phyloP scores from a whole-genome alignment of 92 coral and sea anemone species.

The Pocillopora grandis region DNA sequence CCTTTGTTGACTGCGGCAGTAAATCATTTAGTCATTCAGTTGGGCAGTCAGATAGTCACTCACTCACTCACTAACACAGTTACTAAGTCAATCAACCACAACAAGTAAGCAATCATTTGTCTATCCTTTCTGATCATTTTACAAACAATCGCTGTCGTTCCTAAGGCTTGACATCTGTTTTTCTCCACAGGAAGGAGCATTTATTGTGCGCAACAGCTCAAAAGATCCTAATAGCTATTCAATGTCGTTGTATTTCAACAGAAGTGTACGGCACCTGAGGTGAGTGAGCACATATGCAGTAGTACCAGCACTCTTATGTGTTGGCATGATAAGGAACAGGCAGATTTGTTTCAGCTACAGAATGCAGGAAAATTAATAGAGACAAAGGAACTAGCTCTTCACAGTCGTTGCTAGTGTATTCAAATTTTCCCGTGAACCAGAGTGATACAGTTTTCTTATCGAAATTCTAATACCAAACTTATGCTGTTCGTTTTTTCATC shows the following conservation, averaged over 20 bases:
- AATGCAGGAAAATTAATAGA: too few species aligned
- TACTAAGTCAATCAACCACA: too few species aligned
- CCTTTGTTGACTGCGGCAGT: background rate
- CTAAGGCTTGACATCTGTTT: background rate
- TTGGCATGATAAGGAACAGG: background rate
- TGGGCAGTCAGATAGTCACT: too few species aligned
- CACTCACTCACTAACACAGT: too few species aligned
- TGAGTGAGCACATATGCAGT: slow-evolving; percentile 9
- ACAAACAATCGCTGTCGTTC: too few species aligned
- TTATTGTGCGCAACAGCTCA: slow-evolving; percentile 79
- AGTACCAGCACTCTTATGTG: background rate
- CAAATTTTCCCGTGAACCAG: too few species aligned
- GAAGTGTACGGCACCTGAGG: slow-evolving; percentile 73
- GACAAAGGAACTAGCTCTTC: too few species aligned
- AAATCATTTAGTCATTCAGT: background rate
- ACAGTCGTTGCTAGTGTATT: too few species aligned
- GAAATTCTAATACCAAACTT: background rate
- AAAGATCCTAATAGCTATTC: slow-evolving; percentile 61
- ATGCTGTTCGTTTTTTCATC: background rate
- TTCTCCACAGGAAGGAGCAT: slow-evolving; percentile 71
- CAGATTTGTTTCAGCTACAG: background rate
- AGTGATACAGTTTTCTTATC: background rate
- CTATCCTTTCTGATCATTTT: background rate
- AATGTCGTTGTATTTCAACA: slow-evolving; percentile 62
- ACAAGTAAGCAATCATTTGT: background rate